Evolutionary conservation across 2,113 vertebrate genomes (phyloP).

Genomic region (Apaloderma vittatum): DNA sequence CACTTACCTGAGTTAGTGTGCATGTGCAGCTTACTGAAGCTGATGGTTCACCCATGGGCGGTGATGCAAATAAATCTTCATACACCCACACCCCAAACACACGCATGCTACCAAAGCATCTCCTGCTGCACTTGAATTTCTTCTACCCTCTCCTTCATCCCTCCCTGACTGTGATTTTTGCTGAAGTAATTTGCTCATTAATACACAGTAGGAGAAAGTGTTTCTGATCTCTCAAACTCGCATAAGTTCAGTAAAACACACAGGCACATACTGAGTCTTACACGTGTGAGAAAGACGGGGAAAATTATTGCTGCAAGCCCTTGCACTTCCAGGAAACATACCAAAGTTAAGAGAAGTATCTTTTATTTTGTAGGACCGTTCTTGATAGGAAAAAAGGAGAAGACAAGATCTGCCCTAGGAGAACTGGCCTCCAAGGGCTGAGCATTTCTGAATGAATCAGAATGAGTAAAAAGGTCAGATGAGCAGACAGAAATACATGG

Average conservation of each 20-base stretch:
- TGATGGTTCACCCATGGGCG: neutral
- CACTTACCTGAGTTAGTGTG: neutral
- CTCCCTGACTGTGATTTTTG: neutral
- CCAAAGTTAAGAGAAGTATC: neutral
- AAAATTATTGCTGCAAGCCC: neutral
- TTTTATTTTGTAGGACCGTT: neutral
- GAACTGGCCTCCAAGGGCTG: neutral
- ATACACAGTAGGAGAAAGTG: neutral
- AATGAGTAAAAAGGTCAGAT: neutral
- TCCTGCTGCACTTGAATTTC: neutral
- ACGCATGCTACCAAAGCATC: neutral
- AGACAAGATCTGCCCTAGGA: neutral
- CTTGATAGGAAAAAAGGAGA: neutral
- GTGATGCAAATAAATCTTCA: neutral
- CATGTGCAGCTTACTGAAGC: neutral
- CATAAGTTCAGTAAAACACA: neutral
- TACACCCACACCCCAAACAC: neutral
- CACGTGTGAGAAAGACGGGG: neutral
- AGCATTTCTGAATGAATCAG: neutral
- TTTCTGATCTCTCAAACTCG: neutral
- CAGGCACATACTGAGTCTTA: rapidly evolving
- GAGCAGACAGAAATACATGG: neutral
- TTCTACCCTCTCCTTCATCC: neutral
- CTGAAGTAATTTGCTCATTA: neutral
- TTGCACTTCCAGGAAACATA: neutral